These are phyloP conservation scores for Hiodon tergisus DNA, from an alignment of 2,113 vertebrate genomes.

Conservation along the genomic window DNA sequence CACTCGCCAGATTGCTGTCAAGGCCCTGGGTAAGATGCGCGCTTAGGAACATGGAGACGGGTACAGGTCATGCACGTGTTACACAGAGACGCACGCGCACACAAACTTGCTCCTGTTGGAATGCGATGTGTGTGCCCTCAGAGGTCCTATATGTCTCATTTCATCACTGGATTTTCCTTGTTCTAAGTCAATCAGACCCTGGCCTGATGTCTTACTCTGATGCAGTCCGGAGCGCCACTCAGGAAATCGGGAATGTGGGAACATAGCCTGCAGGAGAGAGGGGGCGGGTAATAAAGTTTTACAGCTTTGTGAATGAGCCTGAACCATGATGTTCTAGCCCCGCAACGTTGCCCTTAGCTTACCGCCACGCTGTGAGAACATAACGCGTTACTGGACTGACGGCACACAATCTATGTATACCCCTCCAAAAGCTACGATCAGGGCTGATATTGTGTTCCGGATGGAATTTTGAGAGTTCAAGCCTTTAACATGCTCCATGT, in stretches of 20 bases:
- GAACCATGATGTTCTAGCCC: background rate
- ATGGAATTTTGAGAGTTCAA: too few species aligned
- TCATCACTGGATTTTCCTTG: too few species aligned
- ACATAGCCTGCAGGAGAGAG: background rate
- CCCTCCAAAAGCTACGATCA: background rate
- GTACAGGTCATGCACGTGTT: too few species aligned
- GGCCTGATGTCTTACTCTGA: background rate
- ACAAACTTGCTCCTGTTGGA: background rate
- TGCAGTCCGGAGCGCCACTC: background rate
- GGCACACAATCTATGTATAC: background rate
- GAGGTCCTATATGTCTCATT: too few species aligned
- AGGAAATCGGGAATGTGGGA: background rate
- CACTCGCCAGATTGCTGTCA: conserved; percentile 91
- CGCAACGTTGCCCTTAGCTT: background rate
- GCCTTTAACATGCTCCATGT: too few species aligned
- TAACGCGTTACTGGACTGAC: background rate
- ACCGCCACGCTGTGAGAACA: background rate
- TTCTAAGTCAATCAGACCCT: background rate
- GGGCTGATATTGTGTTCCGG: background rate
- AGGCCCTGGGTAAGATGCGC: conserved; percentile 79
- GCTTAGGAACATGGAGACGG: background rate
- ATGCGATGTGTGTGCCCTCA: too few species aligned
- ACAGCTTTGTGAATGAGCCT: background rate
- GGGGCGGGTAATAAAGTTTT: background rate
- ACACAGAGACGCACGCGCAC: background rate